These are phyloP conservation scores for Oxytorus armatus DNA, from an alignment of 2,888 invertebrate genomes.

Conservation along the genomic window DNA sequence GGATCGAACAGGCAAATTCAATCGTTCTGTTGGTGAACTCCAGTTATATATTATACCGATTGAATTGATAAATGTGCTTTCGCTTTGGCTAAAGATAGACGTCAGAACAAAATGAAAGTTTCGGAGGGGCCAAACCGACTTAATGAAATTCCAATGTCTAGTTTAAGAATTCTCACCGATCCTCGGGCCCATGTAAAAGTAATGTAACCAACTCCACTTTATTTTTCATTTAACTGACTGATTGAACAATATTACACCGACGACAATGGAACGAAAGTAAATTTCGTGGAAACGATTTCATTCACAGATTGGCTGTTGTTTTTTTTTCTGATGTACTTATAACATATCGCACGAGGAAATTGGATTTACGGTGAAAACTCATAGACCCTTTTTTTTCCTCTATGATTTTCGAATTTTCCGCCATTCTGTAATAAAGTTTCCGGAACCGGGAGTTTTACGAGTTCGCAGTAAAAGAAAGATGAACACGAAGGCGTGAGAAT, in stretches of 20 bases:
- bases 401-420: not conserved
- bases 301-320: not conserved
- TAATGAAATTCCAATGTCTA: not conserved
- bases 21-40: constrained; percentile 8
- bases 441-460: constrained; percentile 2
- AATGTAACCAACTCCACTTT: no score
- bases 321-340: not conserved
- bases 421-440: not conserved
- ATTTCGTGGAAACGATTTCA: not conserved
- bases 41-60: constrained; percentile 1
- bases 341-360: not conserved
- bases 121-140: not conserved
- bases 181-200: no score
- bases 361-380: not conserved
- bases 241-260: not conserved
- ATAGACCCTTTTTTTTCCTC: not conserved
- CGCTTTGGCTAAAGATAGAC: not conserved
- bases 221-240: not conserved
- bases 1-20: constrained; percentile 13
- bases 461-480: constrained; percentile 16
- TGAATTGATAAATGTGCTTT: constrained; percentile 3
- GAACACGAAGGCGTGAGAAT: constrained; percentile 30
- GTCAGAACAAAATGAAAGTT: not conserved
- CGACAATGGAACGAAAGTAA: not conserved
- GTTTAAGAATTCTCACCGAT: no score